Conservation (phyloP, 2,888 invertebrate genomes). For the Drosophila colorata region DNA sequence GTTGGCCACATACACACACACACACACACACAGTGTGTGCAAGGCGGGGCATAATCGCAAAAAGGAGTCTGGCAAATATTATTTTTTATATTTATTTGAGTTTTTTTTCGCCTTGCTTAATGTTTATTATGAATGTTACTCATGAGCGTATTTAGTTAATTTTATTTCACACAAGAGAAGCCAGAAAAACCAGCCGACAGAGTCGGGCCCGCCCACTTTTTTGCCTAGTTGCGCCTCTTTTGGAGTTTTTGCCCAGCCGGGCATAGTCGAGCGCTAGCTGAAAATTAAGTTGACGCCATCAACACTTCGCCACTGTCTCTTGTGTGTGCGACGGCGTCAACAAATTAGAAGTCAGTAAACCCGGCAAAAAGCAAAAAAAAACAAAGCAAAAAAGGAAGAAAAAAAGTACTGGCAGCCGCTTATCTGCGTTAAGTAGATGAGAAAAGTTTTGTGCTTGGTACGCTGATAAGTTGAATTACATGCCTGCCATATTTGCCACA, state of each 20-base stretch:
- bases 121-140: constrained; percentile 82
- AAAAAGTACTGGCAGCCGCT: constrained; percentile 60
- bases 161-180: constrained; percentile 82
- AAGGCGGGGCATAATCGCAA: constrained; percentile 64
- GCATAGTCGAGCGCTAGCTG: constrained; percentile 67
- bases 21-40: not conserved
- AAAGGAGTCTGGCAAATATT: constrained; percentile 81
- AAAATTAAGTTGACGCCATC: constrained; percentile 80
- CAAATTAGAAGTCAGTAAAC: constrained; percentile 80
- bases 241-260: constrained; percentile 52
- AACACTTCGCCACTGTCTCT: constrained; percentile 73
- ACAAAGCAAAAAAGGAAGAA: constrained; percentile 9
- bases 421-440: constrained; percentile 81
- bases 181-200: constrained; percentile 45
- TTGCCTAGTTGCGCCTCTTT: constrained; percentile 54
- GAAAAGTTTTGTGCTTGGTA: constrained; percentile 75
- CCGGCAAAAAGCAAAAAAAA: constrained; percentile 44
- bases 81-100: constrained; percentile 80
- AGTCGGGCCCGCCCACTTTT: constrained; percentile 19
- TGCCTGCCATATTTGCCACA: constrained; percentile 64
- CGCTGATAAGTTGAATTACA: constrained; percentile 80
- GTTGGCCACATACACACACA: constrained; percentile 29
- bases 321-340: constrained; percentile 51
- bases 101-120: constrained; percentile 66
- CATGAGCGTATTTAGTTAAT: constrained; percentile 82